Conservation (phyloP, 2,888 invertebrate species). For the Leptopilina drosophilae region DNA sequence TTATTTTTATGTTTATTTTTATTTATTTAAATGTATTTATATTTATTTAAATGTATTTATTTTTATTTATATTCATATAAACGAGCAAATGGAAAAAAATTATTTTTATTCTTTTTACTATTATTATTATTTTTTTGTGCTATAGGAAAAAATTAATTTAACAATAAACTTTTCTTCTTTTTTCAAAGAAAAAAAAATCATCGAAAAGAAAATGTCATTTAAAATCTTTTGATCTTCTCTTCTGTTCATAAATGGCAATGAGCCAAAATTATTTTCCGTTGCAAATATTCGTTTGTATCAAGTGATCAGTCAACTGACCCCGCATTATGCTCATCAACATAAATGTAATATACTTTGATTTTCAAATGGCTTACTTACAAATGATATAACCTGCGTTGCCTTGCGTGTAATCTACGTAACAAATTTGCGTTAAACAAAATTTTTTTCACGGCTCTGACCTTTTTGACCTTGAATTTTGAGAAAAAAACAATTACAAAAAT, state of each 20-base stretch:
- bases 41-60: too few relatives aligned
- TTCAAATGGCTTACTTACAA: neutral
- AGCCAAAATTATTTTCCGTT: slow-evolving; percentile 6
- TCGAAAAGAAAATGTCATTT: neutral
- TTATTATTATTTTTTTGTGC: too few relatives aligned
- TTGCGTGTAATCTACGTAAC: neutral
- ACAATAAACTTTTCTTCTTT: too few relatives aligned
- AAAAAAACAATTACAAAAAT: neutral
- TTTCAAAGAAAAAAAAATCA: neutral
- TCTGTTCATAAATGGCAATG: neutral
- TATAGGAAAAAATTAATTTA: too few relatives aligned
- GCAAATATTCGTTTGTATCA: neutral
- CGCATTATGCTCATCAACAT: slow-evolving; percentile 2
- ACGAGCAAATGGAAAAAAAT: too few relatives aligned
- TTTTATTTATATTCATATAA: too few relatives aligned
- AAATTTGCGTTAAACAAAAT: neutral
- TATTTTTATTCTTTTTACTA: too few relatives aligned
- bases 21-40: too few relatives aligned
- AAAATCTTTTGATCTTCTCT: slow-evolving; percentile 10
- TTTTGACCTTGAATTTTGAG: neutral
- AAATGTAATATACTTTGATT: neutral
- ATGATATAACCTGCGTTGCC: neutral
- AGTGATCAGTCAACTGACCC: slow-evolving; percentile 27
- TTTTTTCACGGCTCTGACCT: neutral
- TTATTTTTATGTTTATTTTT: too few relatives aligned